Conservation (phyloP, 2,113 vertebrate species). For the Myrmecobius fasciatus region DNA sequence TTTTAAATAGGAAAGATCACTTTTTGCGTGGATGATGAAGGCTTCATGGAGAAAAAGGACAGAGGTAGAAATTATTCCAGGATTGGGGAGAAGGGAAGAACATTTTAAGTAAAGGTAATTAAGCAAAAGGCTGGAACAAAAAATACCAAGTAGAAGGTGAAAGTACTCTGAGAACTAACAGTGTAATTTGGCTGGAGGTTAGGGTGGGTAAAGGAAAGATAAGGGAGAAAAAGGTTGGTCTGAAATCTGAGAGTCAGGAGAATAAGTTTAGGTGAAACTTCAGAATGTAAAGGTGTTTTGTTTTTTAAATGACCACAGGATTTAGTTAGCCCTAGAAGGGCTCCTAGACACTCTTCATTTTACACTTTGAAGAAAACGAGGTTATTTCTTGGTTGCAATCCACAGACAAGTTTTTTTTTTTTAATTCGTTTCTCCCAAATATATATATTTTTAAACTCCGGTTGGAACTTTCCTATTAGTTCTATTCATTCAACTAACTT, state of each 20-base stretch:
- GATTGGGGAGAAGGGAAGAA: background rate
- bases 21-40: background rate
- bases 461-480: background rate
- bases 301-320: background rate
- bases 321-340: background rate
- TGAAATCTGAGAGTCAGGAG: background rate
- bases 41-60: background rate
- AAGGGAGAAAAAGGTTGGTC: background rate
- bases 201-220: slow-evolving; percentile 1
- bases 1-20: background rate
- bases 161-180: background rate
- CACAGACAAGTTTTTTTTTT: background rate
- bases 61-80: background rate
- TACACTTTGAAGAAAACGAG: background rate
- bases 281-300: background rate
- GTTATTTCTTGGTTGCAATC: background rate
- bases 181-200: slow-evolving; percentile 1
- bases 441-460: background rate
- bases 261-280: background rate
- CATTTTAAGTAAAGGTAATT: background rate
- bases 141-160: background rate
- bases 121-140: background rate
- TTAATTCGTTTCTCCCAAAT: too few relatives aligned
- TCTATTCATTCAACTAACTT: too few relatives aligned
- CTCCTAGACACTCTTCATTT: background rate